Conservation (phyloP, 2,797 vertebrate species). For the Helicolenus hilgendorfi region DNA sequence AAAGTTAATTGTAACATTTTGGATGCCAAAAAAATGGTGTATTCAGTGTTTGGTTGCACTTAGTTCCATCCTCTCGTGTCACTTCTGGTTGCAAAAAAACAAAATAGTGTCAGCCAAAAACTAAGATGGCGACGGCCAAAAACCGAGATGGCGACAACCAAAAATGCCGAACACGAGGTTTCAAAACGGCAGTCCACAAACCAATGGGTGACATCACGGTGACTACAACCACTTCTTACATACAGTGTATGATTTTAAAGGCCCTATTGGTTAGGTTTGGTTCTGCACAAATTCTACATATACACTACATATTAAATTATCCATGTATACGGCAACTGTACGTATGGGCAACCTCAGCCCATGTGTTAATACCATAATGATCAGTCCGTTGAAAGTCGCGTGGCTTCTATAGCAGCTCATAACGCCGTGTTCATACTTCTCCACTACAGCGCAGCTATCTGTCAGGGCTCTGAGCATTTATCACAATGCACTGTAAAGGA, state of each 20-base stretch:
- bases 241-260: neutral
- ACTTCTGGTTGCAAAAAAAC: neutral
- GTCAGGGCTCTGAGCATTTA: constrained; percentile 5
- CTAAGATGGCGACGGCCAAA: no score
- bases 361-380: neutral
- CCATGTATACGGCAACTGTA: neutral
- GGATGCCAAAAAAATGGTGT: neutral
- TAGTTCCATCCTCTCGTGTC: neutral
- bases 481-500: constrained; percentile 37
- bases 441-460: constrained; percentile 1
- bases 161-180: neutral
- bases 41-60: neutral
- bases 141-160: neutral
- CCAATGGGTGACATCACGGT: no score
- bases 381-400: neutral
- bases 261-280: neutral
- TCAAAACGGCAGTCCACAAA: neutral
- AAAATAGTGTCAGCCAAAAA: neutral
- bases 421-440: neutral
- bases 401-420: neutral
- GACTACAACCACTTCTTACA: no score
- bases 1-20: neutral
- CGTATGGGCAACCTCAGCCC: neutral
- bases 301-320: neutral
- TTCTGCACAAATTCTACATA: neutral